Conservation (phyloP, 1,140 invertebrate genomes). For the Zaprionus africanus region DNA sequence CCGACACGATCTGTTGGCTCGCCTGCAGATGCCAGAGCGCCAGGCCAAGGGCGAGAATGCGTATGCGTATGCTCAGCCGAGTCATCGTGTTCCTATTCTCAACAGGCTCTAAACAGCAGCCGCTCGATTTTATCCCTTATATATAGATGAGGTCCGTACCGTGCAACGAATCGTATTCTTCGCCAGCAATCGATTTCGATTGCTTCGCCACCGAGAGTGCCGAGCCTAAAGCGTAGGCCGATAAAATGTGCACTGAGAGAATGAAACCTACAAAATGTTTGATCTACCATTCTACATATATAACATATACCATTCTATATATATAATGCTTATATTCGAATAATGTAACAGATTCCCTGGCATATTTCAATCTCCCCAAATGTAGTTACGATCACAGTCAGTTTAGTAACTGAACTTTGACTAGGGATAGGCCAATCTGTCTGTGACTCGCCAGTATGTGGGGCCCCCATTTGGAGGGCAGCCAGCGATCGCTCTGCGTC, state of each 20-base stretch:
- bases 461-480: neutral
- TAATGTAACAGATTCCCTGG: neutral
- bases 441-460: conserved; percentile 20
- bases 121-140: conserved; percentile 64
- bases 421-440: conserved; percentile 6
- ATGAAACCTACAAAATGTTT: neutral
- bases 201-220: conserved; percentile 7
- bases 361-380: neutral
- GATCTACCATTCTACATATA: too few relatives aligned
- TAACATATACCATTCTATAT: too few relatives aligned
- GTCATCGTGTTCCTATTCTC: conserved; percentile 42
- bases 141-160: conserved; percentile 61
- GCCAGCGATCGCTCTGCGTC: neutral
- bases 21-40: conserved; percentile 41
- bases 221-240: conserved; percentile 25
- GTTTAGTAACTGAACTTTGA: conserved; percentile 18
- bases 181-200: conserved; percentile 61
- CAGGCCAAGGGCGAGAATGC: conserved; percentile 52
- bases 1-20: conserved; percentile 31
- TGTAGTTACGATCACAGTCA: conserved; percentile 7
- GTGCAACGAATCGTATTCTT: conserved; percentile 45
- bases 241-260: conserved; percentile 61
- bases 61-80: conserved; percentile 59
- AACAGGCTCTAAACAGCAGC: conserved; percentile 56
- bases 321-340: too few relatives aligned